These are phyloP conservation scores for Calephelis nemesis DNA, from an alignment of 1,140 invertebrate genomes.

Conservation along the genomic window DNA sequence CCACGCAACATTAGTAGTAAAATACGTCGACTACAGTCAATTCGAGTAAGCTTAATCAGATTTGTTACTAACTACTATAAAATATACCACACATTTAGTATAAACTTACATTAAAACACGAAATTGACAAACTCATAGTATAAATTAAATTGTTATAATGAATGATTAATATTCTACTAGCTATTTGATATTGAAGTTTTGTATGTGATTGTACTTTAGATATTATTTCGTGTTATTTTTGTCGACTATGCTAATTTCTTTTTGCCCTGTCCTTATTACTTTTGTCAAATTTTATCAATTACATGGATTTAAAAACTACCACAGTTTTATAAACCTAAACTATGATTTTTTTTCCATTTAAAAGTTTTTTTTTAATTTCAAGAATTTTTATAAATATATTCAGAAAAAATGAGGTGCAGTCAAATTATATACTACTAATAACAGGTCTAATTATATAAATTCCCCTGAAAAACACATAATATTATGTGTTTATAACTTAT, in stretches of 20 bases:
- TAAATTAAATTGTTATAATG: slow-evolving; percentile 28
- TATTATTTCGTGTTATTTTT: slow-evolving; percentile 22
- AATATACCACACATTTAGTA: slow-evolving; percentile 21
- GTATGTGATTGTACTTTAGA: slow-evolving; percentile 62
- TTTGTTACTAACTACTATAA: slow-evolving; percentile 15
- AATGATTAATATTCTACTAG: slow-evolving; percentile 64
- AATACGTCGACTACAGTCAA: slow-evolving; percentile 14
- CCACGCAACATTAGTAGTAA: slow-evolving; percentile 19
- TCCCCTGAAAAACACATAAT: too few relatives aligned
- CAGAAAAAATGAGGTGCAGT: too few relatives aligned
- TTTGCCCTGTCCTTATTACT: neutral
- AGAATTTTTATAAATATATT: too few relatives aligned
- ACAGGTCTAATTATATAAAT: too few relatives aligned
- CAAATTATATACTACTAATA: too few relatives aligned
- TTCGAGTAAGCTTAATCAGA: slow-evolving; percentile 9
- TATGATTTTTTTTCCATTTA: too few relatives aligned
- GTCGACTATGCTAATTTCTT: slow-evolving; percentile 9
- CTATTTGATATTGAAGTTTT: slow-evolving; percentile 62
- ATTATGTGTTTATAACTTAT: too few relatives aligned
- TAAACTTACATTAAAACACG: slow-evolving; percentile 44
- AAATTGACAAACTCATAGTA: slow-evolving; percentile 60
- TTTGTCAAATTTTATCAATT: too few relatives aligned
- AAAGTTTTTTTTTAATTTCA: too few relatives aligned
- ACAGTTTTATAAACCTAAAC: too few relatives aligned
- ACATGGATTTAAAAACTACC: too few relatives aligned